Conservation (phyloP, 2,113 vertebrate species). For the Gallinago jamesoni region DNA sequence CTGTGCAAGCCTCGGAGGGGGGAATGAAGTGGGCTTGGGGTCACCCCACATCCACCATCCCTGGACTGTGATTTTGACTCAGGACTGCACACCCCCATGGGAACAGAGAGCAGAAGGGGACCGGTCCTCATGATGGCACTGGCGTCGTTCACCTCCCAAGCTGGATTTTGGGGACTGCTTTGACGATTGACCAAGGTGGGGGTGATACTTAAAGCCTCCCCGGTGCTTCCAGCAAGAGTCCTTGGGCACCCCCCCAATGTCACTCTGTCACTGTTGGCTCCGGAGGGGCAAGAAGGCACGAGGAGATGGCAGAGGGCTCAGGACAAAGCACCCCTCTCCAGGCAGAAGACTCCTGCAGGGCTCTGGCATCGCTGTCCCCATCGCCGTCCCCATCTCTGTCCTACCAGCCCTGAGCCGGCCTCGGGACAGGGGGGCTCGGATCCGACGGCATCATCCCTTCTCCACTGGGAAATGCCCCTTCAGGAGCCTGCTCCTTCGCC, state of each 20-base stretch:
- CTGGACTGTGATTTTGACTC: accelerated
- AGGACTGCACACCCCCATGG: accelerated
- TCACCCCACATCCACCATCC: accelerated
- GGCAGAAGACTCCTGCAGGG: background rate
- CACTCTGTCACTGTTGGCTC: background rate
- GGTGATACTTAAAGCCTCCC: background rate
- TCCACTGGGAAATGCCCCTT: accelerated
- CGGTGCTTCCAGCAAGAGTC: background rate
- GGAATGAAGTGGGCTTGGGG: background rate
- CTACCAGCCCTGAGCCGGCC: background rate
- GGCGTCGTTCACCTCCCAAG: accelerated
- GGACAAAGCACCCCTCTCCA: background rate
- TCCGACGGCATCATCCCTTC: background rate
- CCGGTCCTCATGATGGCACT: accelerated
- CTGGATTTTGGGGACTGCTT: background rate
- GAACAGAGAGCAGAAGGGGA: background rate
- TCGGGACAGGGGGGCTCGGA: background rate
- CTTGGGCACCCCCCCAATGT: background rate
- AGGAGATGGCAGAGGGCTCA: background rate
- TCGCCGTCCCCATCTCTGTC: background rate
- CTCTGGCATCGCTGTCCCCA: background rate
- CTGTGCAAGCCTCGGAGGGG: background rate
- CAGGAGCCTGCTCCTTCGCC: accelerated
- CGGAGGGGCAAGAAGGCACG: accelerated
- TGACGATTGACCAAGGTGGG: accelerated